phyloP scores from a whole-genome alignment of 2,888 invertebrate species.

The Lottia scabra region DNA sequence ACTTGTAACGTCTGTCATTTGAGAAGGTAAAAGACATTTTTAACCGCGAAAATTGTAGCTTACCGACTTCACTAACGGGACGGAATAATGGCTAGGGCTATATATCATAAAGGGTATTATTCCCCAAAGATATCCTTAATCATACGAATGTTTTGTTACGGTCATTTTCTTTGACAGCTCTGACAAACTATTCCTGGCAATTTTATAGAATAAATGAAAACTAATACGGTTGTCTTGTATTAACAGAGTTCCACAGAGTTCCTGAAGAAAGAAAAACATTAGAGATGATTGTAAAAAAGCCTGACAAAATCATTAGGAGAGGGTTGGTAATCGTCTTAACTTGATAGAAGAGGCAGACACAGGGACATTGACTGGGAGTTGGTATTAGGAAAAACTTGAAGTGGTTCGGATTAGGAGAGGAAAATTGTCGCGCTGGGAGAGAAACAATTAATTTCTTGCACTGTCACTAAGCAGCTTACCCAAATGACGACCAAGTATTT shows the following conservation, averaged over 20 bases:
- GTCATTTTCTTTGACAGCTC: no score
- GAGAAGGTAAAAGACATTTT: no score
- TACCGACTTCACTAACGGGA: no score
- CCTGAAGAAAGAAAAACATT: neutral
- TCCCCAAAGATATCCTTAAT: no score
- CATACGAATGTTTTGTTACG: no score
- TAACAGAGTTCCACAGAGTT: no score
- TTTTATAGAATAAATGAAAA: no score
- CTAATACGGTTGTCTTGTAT: no score
- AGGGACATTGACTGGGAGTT: neutral
- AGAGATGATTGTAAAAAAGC: neutral
- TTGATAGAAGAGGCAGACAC: neutral
- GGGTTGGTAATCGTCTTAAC: neutral
- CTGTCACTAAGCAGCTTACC: neutral
- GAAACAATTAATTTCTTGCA: slow-evolving; percentile 1
- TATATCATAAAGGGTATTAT: no score
- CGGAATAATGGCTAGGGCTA: no score
- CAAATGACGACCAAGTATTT: neutral
- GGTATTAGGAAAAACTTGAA: slow-evolving; percentile 5
- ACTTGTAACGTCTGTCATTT: neutral
- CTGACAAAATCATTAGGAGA: neutral
- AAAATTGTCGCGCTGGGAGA: slow-evolving; percentile 6
- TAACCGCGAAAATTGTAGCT: no score
- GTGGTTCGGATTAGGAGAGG: neutral
- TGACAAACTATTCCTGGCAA: no score